Evolutionary conservation across 92 coral and sea anemone species (phyloP), one percentile per base, ranked within the genome.

Genomic region (Parazoanthus swiftii): DNA sequence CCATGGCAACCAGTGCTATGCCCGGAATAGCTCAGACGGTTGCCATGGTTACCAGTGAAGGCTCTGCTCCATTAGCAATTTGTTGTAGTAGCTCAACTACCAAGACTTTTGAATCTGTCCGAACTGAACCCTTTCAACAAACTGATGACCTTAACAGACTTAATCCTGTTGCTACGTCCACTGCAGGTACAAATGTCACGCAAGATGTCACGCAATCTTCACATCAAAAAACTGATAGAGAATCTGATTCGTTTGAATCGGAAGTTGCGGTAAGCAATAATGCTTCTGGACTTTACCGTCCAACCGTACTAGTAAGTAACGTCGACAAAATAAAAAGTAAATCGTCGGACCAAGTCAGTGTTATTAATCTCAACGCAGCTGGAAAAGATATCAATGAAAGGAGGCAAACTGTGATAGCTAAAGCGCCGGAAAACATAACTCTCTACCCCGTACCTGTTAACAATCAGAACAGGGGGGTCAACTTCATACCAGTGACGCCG

Each of bases 161-260:
- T 38, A 16, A 15, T 39, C 23, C 79, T 70, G 26, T 50, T 39
- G 25, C 63, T 20, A 4, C 54, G 20, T 46, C 81, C 44, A 3
- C 77, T 46, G 26, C 39, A 43, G 50, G 23, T 84, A 84, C 68
- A 16, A 26, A 33, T 84, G 63, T 46, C 21, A n/a, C 87, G 51
- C 87, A 46, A 29, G 63, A 46, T 46, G 79, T 84, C 37, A 84
- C 77, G 87, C 87, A 84, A 26, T 84, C 66, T 26, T 33, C 87
- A 84, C 38, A 74, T 14, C 38, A 29, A 33, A 74, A 72, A 84
- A 25, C 42, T 79, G 63, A 79, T 54, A 14, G 59, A 51, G 82
- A 23, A 51, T 44, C 66, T 9, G 23, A 79, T 1, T n/a, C 82
- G 20, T 44, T 46, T 44, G 75, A 46, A 54, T 33, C 87, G 6